Evolutionary conservation across 2,888 invertebrate genomes (phyloP), one percentile per base, ranked within the genome.

Genomic region (Koerneria pararmatus): DNA sequence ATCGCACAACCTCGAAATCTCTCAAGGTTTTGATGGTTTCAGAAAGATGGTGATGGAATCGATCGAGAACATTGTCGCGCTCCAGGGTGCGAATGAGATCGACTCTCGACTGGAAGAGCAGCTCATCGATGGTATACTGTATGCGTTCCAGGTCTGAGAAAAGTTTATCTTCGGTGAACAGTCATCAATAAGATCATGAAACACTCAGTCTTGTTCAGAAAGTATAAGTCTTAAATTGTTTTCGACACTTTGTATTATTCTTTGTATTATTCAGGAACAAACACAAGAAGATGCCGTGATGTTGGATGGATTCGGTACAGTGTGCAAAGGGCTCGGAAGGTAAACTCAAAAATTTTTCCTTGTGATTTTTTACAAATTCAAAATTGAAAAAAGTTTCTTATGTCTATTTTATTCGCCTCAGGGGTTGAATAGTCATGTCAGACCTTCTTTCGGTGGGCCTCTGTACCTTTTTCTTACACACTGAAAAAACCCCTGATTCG

Each of bases 1-100:
- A n/a, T n/a, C n/a, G n/a, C n/a, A n/a, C n/a, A n/a, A n/a, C n/a
- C n/a, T n/a, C n/a, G 46, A 41, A 41, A 19, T 41, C 46, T 11
- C 11, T 11, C 19, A 41, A 41, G 11, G 11, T 15, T 41, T 11
- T 19, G 19, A 41, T 51, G 22, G 27, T 62, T 70, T 22, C 64
- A 73, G 77, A 70, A 99, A 99, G 87, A 99, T 99, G 98, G 98
- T 98, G 2, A 98, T 99, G 95, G 98, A 99, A 85, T 97, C 95
- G 0, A 97, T 98, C 68, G 98, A 99, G 65, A 79, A 80, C 67
- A 81, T 82, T 61, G 73, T 82, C 37, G 70, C 78, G 3, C 65
- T 82, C 27, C 61, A 74, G 70, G 98, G 98, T 24, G 95, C 97
- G 0, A 93, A 95, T 0, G 98, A 98, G 83, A 95, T 99, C 61